Evolutionary conservation across 2,888 invertebrate species (phyloP).

Genomic region (Amaurobius ferox): DNA sequence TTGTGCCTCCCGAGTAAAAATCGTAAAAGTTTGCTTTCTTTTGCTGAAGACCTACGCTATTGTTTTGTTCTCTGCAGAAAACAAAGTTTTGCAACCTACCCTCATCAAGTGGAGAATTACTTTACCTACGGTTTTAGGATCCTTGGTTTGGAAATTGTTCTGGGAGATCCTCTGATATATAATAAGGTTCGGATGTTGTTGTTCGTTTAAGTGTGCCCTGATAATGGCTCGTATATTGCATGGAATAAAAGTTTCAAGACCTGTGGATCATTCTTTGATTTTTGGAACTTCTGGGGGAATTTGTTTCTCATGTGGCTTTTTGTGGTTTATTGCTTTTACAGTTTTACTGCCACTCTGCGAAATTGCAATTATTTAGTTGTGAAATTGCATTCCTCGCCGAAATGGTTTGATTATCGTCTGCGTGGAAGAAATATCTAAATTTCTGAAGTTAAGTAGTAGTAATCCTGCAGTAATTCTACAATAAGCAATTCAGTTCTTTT

Average conservation of each 20-base stretch:
- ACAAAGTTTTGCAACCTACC: slow-evolving; percentile 49
- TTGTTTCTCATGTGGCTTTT: not conserved
- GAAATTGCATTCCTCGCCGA: too few relatives aligned
- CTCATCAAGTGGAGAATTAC: slow-evolving; percentile 68
- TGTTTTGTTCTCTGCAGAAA: slow-evolving; percentile 25
- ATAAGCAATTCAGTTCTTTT: too few relatives aligned
- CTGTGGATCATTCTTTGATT: slow-evolving; percentile 12
- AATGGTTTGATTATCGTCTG: too few relatives aligned
- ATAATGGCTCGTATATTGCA: slow-evolving; percentile 44
- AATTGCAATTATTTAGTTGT: not conserved
- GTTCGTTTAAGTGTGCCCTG: slow-evolving; percentile 33
- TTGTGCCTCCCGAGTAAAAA: slow-evolving; percentile 46
- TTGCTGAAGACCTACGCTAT: slow-evolving; percentile 30
- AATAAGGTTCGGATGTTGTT: slow-evolving; percentile 24
- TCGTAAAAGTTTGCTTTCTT: slow-evolving; percentile 51
- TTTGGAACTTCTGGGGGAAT: not conserved
- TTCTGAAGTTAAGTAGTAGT: too few relatives aligned
- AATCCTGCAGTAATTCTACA: too few relatives aligned
- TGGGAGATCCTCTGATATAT: slow-evolving; percentile 22
- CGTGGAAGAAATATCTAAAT: too few relatives aligned
- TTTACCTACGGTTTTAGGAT: slow-evolving; percentile 46
- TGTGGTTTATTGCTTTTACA: slow-evolving; percentile 1
- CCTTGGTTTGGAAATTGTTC: slow-evolving; percentile 22
- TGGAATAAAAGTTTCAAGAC: slow-evolving; percentile 9
- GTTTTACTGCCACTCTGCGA: not conserved